phyloP scores from a whole-genome alignment of 2,888 invertebrate species.

The Branchellion lobata region DNA sequence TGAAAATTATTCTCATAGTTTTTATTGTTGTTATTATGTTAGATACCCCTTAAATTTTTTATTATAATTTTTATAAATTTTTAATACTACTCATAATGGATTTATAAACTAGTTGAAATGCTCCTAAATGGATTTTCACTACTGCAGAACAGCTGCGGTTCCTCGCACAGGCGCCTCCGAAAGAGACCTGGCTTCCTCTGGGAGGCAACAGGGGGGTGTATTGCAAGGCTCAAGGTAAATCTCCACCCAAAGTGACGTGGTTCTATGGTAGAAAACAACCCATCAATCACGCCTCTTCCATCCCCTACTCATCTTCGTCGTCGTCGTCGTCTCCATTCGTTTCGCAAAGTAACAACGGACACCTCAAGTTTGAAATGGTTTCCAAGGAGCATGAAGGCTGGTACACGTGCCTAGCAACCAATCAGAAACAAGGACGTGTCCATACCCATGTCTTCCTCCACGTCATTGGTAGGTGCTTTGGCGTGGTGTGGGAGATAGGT shows the following conservation, averaged over 20 bases:
- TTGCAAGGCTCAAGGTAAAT: conserved; percentile 84
- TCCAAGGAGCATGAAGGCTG: conserved; percentile 68
- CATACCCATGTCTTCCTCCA: conserved; percentile 79
- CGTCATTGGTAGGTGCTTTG: conserved; percentile 63
- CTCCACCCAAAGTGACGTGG: conserved; percentile 73
- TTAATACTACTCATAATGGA: too few relatives aligned
- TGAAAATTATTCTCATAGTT: too few relatives aligned
- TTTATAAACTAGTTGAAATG: too few relatives aligned
- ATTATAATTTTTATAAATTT: too few relatives aligned
- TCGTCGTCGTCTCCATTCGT: background rate
- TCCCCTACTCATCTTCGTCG: background rate
- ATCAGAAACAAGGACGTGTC: conserved; percentile 74
- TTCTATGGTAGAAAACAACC: conserved; percentile 64
- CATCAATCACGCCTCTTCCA: background rate
- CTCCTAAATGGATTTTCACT: too few relatives aligned
- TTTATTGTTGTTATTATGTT: too few relatives aligned
- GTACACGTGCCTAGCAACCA: conserved; percentile 76
- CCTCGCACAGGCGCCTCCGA: conserved; percentile 72
- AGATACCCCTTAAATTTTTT: too few relatives aligned
- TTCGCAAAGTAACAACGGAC: background rate
- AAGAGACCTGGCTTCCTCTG: conserved; percentile 80
- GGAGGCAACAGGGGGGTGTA: conserved; percentile 79
- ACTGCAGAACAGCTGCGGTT: conserved; percentile 83
- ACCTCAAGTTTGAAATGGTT: background rate
- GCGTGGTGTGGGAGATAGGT: too few relatives aligned